Conservation (phyloP, 2,113 vertebrate species). For the Chrysochloris asiatica region DNA sequence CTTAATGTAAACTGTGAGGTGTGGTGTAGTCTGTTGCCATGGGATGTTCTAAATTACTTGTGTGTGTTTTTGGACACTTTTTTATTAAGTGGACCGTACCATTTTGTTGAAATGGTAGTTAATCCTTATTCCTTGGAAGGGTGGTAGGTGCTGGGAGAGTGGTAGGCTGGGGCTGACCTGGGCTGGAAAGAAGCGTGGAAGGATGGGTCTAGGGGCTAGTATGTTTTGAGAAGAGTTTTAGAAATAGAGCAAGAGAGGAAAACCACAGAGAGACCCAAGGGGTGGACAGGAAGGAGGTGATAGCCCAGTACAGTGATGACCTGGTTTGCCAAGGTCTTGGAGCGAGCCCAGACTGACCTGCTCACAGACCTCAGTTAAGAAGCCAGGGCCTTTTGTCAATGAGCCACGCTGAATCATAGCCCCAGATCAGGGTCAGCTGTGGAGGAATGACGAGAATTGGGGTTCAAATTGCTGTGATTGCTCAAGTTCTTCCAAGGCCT, state of each 20-base stretch:
- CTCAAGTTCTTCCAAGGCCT: conserved; percentile 9
- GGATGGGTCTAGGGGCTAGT: background rate
- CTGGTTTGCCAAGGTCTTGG: conserved; percentile 21
- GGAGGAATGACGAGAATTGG: background rate
- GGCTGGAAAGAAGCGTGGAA: background rate
- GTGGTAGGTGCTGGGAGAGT: background rate
- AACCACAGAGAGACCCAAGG: background rate
- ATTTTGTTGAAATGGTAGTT: background rate
- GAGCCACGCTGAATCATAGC: background rate
- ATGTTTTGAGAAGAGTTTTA: background rate
- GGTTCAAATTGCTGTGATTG: conserved; percentile 43
- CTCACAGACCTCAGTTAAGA: background rate
- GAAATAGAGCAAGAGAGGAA: background rate
- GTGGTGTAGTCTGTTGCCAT: background rate
- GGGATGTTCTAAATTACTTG: accelerated
- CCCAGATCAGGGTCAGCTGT: background rate
- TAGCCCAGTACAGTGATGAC: background rate
- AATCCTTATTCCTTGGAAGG: background rate
- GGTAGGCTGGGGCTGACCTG: background rate
- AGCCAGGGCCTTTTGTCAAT: background rate
- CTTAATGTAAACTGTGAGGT: background rate
- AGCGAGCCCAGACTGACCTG: background rate
- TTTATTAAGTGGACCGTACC: background rate
- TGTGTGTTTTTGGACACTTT: background rate
- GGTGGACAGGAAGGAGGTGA: background rate